Percentiles rank a stretch among this genome's conserved stretches.
These are phyloP conservation scores for Physella acuta DNA, from an alignment of 1,140 invertebrate species.

Conservation along the genomic window DNA sequence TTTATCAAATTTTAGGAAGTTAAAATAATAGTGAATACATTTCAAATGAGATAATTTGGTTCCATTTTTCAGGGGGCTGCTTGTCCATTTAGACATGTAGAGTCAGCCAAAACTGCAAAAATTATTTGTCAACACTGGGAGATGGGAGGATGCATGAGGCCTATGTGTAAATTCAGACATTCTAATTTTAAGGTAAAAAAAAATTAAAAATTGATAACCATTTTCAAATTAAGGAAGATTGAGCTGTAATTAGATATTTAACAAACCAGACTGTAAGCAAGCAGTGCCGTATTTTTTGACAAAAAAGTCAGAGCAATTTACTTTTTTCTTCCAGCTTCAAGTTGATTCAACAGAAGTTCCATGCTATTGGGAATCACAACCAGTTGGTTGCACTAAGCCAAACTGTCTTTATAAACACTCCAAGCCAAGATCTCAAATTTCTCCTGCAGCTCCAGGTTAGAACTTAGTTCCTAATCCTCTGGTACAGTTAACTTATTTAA, in stretches of 20 bases:
- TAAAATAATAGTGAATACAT: neutral
- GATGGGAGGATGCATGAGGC: conserved; percentile 16
- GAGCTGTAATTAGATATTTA: neutral
- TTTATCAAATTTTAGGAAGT: neutral
- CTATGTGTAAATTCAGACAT: conserved; percentile 25
- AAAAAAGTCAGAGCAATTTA: neutral
- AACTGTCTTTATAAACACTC: conserved; percentile 12
- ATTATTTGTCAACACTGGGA: conserved; percentile 26
- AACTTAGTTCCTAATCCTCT: neutral
- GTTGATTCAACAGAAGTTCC: conserved; percentile 8
- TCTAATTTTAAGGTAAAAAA: conserved; percentile 13
- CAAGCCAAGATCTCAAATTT: conserved; percentile 2
- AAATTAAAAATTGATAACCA: neutral
- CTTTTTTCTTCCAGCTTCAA: conserved; percentile 11
- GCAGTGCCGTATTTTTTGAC: neutral
- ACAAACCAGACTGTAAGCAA: neutral
- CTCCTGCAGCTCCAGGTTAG: neutral
- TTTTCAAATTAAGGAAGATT: neutral
- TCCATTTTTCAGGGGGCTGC: conserved; percentile 10
- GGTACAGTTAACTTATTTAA: neutral
- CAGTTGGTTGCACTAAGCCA: neutral
- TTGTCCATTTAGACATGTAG: conserved; percentile 23
- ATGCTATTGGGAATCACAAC: conserved; percentile 13
- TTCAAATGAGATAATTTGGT: neutral
- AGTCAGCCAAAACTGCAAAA: conserved; percentile 15